A percentile compares a stretch with the other conserved stretches of the same genome.
Evolutionary conservation across 2,888 invertebrate genomes (phyloP).

Genomic region (Hypsopygia costalis): DNA sequence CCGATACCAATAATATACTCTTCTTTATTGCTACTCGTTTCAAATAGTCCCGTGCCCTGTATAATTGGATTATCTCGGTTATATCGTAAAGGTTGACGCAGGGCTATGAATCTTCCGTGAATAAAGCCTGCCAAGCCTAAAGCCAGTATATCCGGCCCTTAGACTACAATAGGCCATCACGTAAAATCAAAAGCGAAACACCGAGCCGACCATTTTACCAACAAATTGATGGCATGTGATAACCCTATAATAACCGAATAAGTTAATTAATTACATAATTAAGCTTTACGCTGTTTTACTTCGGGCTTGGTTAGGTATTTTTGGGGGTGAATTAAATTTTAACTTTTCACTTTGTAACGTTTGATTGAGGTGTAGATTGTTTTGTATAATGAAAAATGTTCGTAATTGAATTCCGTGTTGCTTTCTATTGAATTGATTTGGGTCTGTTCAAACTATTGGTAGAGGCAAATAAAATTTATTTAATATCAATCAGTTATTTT

Average conservation of each 20-base stretch:
- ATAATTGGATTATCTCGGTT: slow-evolving; percentile 22
- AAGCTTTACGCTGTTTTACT: not conserved
- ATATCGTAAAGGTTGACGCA: slow-evolving; percentile 21
- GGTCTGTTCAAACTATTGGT: too few relatives aligned
- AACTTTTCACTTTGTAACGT: not conserved
- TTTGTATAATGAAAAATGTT: too few relatives aligned
- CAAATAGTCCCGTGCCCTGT: slow-evolving; percentile 7
- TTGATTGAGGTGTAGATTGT: too few relatives aligned
- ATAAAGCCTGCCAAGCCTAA: slow-evolving; percentile 15
- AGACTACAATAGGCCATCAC: slow-evolving; percentile 18
- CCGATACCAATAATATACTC: too few relatives aligned
- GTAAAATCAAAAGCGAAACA: slow-evolving; percentile 21
- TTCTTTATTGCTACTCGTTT: not conserved
- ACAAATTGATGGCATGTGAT: slow-evolving; percentile 16
- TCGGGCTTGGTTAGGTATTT: not conserved
- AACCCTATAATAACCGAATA: not conserved
- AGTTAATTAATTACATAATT: not conserved
- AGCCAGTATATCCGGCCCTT: slow-evolving; percentile 17
- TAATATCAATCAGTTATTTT: too few relatives aligned
- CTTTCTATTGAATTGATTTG: too few relatives aligned
- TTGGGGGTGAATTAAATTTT: not conserved
- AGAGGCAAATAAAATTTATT: too few relatives aligned
- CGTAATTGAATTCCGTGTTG: too few relatives aligned
- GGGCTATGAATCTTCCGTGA: slow-evolving; percentile 21
- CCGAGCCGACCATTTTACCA: slow-evolving; percentile 15